Base-by-base conservation (phyloP, 2,797 vertebrate species). In the Neomorphus geoffroyi region DNA sequence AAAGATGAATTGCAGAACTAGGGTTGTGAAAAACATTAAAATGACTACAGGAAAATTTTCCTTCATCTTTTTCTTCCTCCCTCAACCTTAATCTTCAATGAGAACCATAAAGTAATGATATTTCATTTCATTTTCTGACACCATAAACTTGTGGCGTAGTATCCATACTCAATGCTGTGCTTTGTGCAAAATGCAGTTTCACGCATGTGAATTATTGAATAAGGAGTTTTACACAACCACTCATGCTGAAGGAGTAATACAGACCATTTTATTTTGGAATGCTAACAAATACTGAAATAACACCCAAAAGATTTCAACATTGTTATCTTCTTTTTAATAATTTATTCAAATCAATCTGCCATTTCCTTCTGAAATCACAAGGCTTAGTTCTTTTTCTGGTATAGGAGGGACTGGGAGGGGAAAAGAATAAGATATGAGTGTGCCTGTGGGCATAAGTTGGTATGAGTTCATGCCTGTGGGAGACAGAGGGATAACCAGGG, bases 401-500 rank as follows among this genome's bases (percentile, higher is more conserved):
- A 11, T 27, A 21, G 57, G 10, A 37, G 7, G 5, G 2, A 21
- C 16, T 61, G 50, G 26, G n/a, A 75, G 7, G 56, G n/a, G 39
- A 70, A 77, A 83, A 50, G 16, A 51, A 28, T 2, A 11, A 67
- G 2, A 1, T 27, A 16, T 0, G 0, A 41, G 2, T 33, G 5
- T 43, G 6, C 7, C 22, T 48, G 30, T 61, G 57, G 83, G 24
- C 35, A 10, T 30, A 27, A 30, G 11, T 7, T 39, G 39, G 32
- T 18, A 10, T 18, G 23, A 70, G 13, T 30, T 74, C 33, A 23
- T 71, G 16, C 16, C 23, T 51, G 17, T 66, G 22, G 23, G 10
- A 90, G 21, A 41, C 39, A 41, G 39, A 41, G 39, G 39, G 39
- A 41, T 14, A 10, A 14, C 48, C 14, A 71, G 22, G 23, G 10